Evolutionary conservation across 2,113 vertebrate genomes (phyloP), one percentile per base, ranked within the genome.

Genomic region (Microcebus murinus): DNA sequence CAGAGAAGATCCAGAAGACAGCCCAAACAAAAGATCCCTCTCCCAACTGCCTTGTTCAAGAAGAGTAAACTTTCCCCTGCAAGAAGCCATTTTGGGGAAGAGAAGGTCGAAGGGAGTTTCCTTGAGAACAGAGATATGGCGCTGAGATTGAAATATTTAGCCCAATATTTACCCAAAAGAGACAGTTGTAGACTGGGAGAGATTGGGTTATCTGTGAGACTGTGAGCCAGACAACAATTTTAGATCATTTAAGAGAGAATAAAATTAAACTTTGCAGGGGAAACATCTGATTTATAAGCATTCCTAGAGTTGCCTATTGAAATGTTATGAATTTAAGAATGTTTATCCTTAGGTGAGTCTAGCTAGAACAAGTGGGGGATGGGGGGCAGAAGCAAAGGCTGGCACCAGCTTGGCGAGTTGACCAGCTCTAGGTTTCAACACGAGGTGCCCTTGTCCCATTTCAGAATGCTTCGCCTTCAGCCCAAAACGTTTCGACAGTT

Each of bases 401-500:
- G 74, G 45, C 65, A 34, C 27, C 10, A 36, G 42, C 15, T 82
- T 80, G 4, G 39, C 94, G 57, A 83, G 2, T 65, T 92, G 91
- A 87, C 63, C 0, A 45, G 59, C 85, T 55, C 45, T 70, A 79
- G 29, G 63, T 96, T 98, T 97, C 96, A 95, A 97, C 93, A 96
- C 1, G 36, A 45, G 25, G 91, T 93, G 90, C 93, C 97, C 96
- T 96, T 98, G 79, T 95, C 95, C 95, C 82, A 94, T 94, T 98
- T 98, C 92, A 50, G 97, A 98, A 98, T 57, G 25, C 52, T 98
- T 98, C 1, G 45, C 93, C 96, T 98, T 98, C 96, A 97, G 59
- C 97, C 97, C 77, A 95, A 96, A 96, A 55, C 3, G 20, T 98
- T 94, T 92, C 55, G 84, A 95, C 94, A 92, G 77, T 59, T 74